Percentiles rank a stretch among this genome's conserved stretches.
Conservation (phyloP, 2,113 vertebrate species). For the Ivindomyrus marchei region DNA sequence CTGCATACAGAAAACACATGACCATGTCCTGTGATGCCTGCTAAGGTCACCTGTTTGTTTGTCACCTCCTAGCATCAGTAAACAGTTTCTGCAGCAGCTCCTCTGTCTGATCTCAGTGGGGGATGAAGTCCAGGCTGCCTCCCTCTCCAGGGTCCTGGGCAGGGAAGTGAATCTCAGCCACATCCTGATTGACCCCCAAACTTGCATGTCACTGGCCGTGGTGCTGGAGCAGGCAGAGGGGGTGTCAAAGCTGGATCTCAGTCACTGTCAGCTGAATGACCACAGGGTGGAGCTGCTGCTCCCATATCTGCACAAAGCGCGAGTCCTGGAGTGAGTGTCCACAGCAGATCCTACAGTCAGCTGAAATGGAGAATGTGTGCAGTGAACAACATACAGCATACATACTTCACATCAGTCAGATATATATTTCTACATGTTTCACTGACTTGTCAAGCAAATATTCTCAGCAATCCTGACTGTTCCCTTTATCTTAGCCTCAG, state of each 20-base stretch:
- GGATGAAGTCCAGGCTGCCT: not conserved
- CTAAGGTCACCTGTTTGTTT: not conserved
- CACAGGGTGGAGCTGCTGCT: slow-evolving; percentile 27
- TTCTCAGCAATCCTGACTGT: not conserved
- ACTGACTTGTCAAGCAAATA: not conserved
- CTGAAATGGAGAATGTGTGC: not conserved
- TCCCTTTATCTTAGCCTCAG: slow-evolving; percentile 31
- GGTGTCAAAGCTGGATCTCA: slow-evolving; percentile 37
- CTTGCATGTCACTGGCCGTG: slow-evolving; percentile 26
- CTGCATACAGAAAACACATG: not conserved
- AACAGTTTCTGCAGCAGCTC: slow-evolving; percentile 25
- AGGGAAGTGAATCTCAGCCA: slow-evolving; percentile 35
- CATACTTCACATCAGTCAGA: not conserved
- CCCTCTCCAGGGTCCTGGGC: slow-evolving; percentile 29
- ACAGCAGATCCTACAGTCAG: not conserved
- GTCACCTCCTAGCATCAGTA: slow-evolving; percentile 24
- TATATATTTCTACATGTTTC: not conserved
- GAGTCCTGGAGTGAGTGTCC: slow-evolving; percentile 34
- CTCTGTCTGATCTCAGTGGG: slow-evolving; percentile 4
- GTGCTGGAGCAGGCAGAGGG: slow-evolving; percentile 35
- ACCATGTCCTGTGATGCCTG: not conserved
- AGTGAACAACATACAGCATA: not conserved
- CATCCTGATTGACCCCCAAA: slow-evolving; percentile 19
- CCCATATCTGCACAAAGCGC: slow-evolving; percentile 32
- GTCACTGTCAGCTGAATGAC: slow-evolving; percentile 34